These are phyloP conservation scores for Drosophila lini DNA, from an alignment of 1,140 invertebrate species.

Conservation along the genomic window DNA sequence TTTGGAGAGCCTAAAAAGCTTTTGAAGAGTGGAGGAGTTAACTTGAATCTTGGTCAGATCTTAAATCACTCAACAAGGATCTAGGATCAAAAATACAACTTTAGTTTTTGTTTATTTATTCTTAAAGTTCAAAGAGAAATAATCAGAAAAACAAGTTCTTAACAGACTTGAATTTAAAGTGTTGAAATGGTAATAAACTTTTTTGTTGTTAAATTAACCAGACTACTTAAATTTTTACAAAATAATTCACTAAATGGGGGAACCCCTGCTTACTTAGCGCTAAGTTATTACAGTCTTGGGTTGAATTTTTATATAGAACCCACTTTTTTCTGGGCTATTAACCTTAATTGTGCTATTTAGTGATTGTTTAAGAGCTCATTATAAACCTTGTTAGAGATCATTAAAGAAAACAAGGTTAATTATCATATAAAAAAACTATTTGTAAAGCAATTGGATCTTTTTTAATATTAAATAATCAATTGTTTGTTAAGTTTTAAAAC, in stretches of 20 bases:
- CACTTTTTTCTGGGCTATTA: slow-evolving; percentile 8
- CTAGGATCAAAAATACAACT: neutral
- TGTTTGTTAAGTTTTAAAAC: neutral
- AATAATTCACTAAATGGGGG: neutral
- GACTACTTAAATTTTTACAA: neutral
- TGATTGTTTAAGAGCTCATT: neutral
- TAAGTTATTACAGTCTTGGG: slow-evolving; percentile 1
- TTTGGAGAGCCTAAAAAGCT: neutral
- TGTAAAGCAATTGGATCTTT: neutral
- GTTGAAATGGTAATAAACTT: neutral
- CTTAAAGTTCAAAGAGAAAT: neutral
- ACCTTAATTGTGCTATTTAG: neutral
- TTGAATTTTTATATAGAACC: neutral
- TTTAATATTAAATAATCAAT: neutral
- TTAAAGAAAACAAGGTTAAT: neutral
- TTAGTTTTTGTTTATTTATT: neutral
- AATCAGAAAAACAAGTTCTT: neutral
- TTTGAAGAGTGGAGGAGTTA: too few relatives aligned
- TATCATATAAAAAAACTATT: neutral
- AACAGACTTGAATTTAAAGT: neutral
- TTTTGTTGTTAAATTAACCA: neutral
- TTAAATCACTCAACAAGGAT: too few relatives aligned
- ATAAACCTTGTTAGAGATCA: slow-evolving; percentile 2
- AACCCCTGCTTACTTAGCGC: neutral
- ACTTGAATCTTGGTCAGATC: neutral